These are phyloP conservation scores for Pangasianodon gigas DNA, from an alignment of 2,113 vertebrate species.

Conservation along the genomic window DNA sequence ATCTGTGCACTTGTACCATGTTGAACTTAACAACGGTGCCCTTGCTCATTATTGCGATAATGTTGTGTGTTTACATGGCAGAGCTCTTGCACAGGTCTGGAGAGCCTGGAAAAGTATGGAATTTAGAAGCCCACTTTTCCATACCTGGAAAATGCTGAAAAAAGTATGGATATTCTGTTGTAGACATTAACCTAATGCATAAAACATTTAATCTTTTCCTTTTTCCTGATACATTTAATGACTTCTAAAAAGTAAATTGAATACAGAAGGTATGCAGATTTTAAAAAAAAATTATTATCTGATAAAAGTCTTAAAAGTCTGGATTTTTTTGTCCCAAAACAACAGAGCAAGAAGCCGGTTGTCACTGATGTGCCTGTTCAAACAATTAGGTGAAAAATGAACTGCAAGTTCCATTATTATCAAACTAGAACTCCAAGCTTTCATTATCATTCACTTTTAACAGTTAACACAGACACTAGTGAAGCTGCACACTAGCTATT, in stretches of 20 bases:
- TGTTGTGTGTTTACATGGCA: not conserved
- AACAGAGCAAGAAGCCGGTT: too few species aligned
- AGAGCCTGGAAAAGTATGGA: not conserved
- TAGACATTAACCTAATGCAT: not conserved
- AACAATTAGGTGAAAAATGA: not conserved
- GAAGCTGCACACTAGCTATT: not conserved
- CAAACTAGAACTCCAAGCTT: not conserved
- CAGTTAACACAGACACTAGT: not conserved
- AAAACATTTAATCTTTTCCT: not conserved
- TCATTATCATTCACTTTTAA: not conserved
- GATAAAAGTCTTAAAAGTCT: not conserved
- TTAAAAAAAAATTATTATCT: not conserved
- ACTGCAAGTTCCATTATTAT: not conserved
- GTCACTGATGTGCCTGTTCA: too few species aligned
- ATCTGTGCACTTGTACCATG: not conserved
- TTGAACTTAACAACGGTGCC: not conserved
- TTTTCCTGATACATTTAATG: not conserved
- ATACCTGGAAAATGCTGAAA: not conserved
- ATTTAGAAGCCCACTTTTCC: not conserved
- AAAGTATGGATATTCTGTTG: not conserved
- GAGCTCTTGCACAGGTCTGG: not conserved
- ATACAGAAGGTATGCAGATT: not conserved
- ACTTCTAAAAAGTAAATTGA: not conserved
- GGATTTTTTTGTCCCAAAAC: not conserved
- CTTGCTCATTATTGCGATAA: not conserved